phyloP scores from a whole-genome alignment of 2,797 vertebrate genomes.

The Cryptoprocta ferox region DNA sequence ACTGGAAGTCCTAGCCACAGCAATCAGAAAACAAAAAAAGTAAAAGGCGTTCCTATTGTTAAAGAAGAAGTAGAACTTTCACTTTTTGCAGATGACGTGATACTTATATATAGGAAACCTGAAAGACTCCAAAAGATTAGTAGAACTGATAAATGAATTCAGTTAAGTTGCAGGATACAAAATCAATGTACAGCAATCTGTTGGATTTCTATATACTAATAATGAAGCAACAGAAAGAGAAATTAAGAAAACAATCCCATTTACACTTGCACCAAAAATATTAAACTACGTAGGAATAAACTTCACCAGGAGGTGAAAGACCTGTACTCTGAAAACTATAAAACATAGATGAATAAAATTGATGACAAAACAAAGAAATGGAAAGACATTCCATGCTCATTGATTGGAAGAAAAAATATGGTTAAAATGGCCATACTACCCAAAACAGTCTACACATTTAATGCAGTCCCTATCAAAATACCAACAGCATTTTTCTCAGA shows the following conservation, averaged over 20 bases:
- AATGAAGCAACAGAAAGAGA: neutral
- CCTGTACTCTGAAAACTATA: neutral
- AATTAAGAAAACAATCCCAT: neutral
- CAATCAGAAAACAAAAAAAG: neutral
- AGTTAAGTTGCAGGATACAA: neutral
- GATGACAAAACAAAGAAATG: neutral
- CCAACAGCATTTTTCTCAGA: neutral
- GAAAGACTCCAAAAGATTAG: neutral
- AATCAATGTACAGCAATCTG: neutral
- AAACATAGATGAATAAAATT: neutral
- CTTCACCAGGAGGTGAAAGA: neutral
- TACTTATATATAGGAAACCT: neutral
- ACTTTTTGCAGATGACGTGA: neutral
- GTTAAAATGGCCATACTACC: neutral
- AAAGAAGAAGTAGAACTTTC: neutral
- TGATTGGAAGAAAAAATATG: neutral
- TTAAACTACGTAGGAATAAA: neutral
- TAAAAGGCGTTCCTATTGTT: neutral
- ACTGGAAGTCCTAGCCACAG: neutral
- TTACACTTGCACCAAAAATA: neutral
- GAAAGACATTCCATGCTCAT: neutral
- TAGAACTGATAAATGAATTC: neutral
- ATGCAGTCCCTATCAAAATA: neutral
- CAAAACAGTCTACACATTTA: neutral
- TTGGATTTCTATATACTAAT: neutral